These are phyloP conservation scores for Drosophila pectinifera DNA, from an alignment of 1,140 invertebrate species.

Conservation along the genomic window DNA sequence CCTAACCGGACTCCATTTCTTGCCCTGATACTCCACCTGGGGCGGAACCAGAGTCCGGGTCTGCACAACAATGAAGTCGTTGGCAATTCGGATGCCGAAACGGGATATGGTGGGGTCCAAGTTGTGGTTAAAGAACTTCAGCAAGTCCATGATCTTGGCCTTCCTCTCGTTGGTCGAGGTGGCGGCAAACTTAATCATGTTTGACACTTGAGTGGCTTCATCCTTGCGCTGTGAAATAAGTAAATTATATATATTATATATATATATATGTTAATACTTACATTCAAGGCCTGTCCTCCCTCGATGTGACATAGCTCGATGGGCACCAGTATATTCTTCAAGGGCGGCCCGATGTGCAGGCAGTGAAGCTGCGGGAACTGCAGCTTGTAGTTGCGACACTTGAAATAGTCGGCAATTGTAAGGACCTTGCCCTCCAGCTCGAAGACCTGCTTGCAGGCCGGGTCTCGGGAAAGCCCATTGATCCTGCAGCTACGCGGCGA, in stretches of 20 bases:
- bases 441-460: conserved; percentile 83
- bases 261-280: conserved; percentile 3
- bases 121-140: conserved; percentile 86
- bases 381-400: conserved; percentile 71
- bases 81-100: conserved; percentile 87
- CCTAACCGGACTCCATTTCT: conserved; percentile 1
- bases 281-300: conserved; percentile 86
- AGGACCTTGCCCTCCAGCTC: conserved; percentile 20
- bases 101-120: conserved; percentile 85
- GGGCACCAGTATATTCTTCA: conserved; percentile 87
- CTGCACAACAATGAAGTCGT: conserved; percentile 86
- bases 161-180: conserved; percentile 87
- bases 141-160: conserved; percentile 87
- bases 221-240: conserved; percentile 81
- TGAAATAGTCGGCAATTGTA: conserved; percentile 86
- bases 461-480: conserved; percentile 84
- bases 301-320: conserved; percentile 88
- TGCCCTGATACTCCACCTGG: conserved; percentile 85
- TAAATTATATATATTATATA: background rate
- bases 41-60: conserved; percentile 87
- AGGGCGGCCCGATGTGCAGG: conserved; percentile 87
- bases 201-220: conserved; percentile 86
- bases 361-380: conserved; percentile 87
- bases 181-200: conserved; percentile 89
- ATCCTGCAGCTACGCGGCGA: conserved; percentile 85